These are phyloP conservation scores for Axea sp. DNA, from an alignment of 2,888 invertebrate genomes.

Conservation along the genomic window DNA sequence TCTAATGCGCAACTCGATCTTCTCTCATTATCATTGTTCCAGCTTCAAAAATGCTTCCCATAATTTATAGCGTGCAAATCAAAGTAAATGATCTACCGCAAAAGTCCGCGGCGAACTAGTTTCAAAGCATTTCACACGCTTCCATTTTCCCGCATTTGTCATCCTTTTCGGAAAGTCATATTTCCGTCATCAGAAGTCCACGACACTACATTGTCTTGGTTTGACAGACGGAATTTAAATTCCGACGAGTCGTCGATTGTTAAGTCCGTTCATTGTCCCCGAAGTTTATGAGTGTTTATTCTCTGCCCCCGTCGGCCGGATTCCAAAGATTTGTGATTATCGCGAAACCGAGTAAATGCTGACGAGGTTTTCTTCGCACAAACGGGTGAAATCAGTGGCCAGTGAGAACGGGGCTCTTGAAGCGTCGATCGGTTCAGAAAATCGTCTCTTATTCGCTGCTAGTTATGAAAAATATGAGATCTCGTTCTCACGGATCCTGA, in stretches of 20 bases:
- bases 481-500: conserved; percentile 79
- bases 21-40: conserved; percentile 33
- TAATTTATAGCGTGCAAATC: conserved; percentile 26
- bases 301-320: conserved; percentile 3
- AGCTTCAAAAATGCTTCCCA: conserved; percentile 28
- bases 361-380: conserved; percentile 58
- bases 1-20: conserved; percentile 2
- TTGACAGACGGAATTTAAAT: conserved; percentile 12
- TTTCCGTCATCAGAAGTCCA: conserved; percentile 22
- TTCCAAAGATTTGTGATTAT: conserved; percentile 20
- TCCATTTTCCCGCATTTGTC: conserved; percentile 26
- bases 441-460: conserved; percentile 63
- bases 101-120: conserved; percentile 29
- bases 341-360: conserved; percentile 17
- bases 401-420: conserved; percentile 57
- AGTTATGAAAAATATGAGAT: conserved; percentile 79
- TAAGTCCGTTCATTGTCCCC: conserved; percentile 31
- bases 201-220: conserved; percentile 31
- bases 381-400: conserved; percentile 67
- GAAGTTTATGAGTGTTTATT: conserved; percentile 44
- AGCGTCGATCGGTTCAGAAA: conserved; percentile 57
- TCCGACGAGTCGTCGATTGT: conserved; percentile 32
- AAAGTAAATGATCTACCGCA: conserved; percentile 4
- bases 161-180: conserved; percentile 44
- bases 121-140: conserved; percentile 44